Evolutionary conservation across 2,113 vertebrate genomes (phyloP).

Genomic region (Himantopus leucocephalus): DNA sequence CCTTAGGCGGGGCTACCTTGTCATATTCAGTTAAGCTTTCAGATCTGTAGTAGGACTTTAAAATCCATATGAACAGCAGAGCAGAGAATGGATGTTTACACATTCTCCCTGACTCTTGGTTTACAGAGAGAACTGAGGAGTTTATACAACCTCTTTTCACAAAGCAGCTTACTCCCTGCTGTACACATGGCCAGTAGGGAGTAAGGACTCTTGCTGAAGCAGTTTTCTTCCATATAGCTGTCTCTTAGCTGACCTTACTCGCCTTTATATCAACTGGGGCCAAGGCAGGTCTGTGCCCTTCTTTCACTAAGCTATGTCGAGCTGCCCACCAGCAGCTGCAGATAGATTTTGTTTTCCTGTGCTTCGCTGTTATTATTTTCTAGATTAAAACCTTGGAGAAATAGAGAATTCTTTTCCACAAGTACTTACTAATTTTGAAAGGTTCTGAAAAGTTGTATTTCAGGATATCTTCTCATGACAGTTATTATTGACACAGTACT

Average conservation of each 20-base stretch:
- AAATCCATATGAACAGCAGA: background rate
- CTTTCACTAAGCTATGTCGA: background rate
- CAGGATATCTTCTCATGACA: background rate
- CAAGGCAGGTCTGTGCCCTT: background rate
- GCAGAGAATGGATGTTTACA: background rate
- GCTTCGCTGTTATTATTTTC: background rate
- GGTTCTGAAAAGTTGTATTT: background rate
- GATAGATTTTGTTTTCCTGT: background rate
- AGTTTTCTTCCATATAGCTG: background rate
- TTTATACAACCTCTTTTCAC: background rate
- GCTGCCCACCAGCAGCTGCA: background rate
- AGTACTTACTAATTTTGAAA: background rate
- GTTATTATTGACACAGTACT: background rate
- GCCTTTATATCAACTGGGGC: background rate
- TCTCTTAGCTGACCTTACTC: background rate
- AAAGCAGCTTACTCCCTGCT: background rate
- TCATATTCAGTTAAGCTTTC: background rate
- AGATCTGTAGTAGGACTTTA: background rate
- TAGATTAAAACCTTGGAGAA: background rate
- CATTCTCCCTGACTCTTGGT: background rate
- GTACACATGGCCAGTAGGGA: rapidly evolving
- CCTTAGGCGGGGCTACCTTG: background rate
- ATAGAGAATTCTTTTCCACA: background rate
- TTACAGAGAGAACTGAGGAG: background rate
- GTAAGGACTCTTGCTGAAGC: background rate